A percentile compares a stretch with the other conserved stretches of the same genome.
Evolutionary conservation across 2,888 invertebrate genomes (phyloP).

Genomic region (Tetramorium bicarinatum): DNA sequence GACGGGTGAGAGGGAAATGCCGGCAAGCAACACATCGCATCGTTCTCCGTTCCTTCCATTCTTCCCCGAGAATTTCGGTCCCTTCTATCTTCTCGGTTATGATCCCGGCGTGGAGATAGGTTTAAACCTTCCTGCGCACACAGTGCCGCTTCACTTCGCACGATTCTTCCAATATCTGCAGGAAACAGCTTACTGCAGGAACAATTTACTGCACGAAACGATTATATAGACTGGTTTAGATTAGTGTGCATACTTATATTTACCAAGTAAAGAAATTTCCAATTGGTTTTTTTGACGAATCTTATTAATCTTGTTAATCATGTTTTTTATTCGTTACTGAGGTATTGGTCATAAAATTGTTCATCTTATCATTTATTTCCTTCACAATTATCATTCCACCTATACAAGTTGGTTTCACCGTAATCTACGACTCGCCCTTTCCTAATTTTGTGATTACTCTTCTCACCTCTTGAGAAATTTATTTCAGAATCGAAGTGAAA

Average conservation of each 20-base stretch:
- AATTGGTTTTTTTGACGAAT: no score
- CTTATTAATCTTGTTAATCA: neutral
- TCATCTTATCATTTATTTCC: neutral
- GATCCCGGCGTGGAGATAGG: constrained; percentile 13
- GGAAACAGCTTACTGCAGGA: neutral
- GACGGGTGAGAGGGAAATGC: constrained; percentile 64
- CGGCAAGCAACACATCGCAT: constrained; percentile 50
- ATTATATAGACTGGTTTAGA: neutral
- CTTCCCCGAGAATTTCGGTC: constrained; percentile 27
- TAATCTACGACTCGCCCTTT: neutral
- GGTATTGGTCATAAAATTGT: neutral
- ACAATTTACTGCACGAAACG: neutral
- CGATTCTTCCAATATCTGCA: neutral
- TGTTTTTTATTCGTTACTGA: neutral
- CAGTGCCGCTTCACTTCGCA: constrained; percentile 3
- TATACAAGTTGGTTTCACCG: neutral
- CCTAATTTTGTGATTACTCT: constrained; percentile 2
- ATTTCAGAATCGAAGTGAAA: neutral
- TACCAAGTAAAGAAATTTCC: neutral
- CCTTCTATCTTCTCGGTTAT: constrained; percentile 8
- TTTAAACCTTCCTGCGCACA: neutral
- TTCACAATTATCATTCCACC: neutral
- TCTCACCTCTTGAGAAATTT: neutral
- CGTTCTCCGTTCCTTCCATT: constrained; percentile 17
- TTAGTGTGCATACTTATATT: neutral